A percentile compares a stretch with the other conserved stretches of the same genome.
Conservation (phyloP, 2,888 invertebrate species). For the Hirtodrosophila alboralis region DNA sequence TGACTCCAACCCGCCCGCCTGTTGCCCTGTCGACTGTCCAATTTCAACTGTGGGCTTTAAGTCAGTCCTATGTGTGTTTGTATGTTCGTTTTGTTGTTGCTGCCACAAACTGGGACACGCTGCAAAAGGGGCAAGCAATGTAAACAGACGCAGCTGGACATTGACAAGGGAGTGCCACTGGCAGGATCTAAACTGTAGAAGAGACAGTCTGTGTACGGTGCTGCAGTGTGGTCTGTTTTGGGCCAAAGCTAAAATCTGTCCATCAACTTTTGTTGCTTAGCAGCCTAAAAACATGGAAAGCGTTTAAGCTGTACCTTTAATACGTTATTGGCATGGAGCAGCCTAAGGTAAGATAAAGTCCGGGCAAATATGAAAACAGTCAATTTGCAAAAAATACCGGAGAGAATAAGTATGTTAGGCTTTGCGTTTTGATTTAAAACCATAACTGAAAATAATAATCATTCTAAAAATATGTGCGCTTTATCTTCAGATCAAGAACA, state of each 20-base stretch:
- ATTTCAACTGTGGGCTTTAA: constrained; percentile 2
- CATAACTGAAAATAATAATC: not conserved
- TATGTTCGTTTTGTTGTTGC: constrained; percentile 6
- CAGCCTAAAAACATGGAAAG: constrained; percentile 3
- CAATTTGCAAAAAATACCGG: not conserved
- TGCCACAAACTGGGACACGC: constrained; percentile 19
- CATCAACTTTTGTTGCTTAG: constrained; percentile 43
- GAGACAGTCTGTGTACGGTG: constrained; percentile 22
- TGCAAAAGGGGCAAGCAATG: constrained; percentile 68
- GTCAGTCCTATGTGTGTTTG: constrained; percentile 4
- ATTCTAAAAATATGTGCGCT: too few relatives aligned
- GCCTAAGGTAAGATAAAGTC: constrained; percentile 4
- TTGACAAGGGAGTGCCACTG: constrained; percentile 20
- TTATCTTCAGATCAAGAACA: too few relatives aligned
- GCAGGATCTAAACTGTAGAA: constrained; percentile 10
- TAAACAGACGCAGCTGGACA: constrained; percentile 74
- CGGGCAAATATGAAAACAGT: constrained; percentile 7
- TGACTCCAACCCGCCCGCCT: constrained; percentile 4
- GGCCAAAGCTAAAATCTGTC: constrained; percentile 31
- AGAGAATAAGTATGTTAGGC: constrained; percentile 5
- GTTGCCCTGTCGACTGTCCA: not conserved
- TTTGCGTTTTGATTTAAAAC: not conserved
- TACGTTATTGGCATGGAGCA: constrained; percentile 3
- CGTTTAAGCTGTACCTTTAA: constrained; percentile 17
- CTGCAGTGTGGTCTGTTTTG: constrained; percentile 45